These are phyloP conservation scores for Eretmochelys imbricata DNA, from an alignment of 2,113 vertebrate species.

Conservation along the genomic window DNA sequence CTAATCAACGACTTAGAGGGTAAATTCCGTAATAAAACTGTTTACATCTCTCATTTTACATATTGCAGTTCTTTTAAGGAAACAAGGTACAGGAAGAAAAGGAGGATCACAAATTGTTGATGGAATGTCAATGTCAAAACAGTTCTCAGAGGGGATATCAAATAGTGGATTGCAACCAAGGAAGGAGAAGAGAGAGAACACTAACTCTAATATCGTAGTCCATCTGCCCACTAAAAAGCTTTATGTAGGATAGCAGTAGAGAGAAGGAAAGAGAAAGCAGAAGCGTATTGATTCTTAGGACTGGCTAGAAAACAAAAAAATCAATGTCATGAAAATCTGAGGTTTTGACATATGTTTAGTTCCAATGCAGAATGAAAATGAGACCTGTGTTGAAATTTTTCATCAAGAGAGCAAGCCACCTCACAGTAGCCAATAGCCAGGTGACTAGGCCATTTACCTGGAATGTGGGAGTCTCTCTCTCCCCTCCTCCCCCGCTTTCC, in stretches of 20 bases:
- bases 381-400: background rate
- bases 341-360: background rate
- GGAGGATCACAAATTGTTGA: background rate
- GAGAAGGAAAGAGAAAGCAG: background rate
- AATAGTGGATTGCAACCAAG: conserved; percentile 13
- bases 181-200: background rate
- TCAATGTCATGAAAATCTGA: background rate
- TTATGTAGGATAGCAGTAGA: background rate
- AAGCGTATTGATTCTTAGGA: rapidly evolving
- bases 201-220: background rate
- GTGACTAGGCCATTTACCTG: background rate
- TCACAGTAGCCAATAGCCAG: background rate
- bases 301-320: background rate
- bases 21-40: background rate
- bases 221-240: background rate
- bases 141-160: conserved; percentile 4
- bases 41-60: background rate
- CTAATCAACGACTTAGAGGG: conserved; percentile 26
- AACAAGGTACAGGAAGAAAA: conserved; percentile 6
- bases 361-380: background rate
- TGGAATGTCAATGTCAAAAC: background rate
- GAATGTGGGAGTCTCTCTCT: background rate
- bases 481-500: background rate
- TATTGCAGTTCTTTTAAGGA: background rate
- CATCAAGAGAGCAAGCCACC: background rate